Base-by-base conservation (phyloP, 2,113 vertebrate genomes). In the human region DNA sequence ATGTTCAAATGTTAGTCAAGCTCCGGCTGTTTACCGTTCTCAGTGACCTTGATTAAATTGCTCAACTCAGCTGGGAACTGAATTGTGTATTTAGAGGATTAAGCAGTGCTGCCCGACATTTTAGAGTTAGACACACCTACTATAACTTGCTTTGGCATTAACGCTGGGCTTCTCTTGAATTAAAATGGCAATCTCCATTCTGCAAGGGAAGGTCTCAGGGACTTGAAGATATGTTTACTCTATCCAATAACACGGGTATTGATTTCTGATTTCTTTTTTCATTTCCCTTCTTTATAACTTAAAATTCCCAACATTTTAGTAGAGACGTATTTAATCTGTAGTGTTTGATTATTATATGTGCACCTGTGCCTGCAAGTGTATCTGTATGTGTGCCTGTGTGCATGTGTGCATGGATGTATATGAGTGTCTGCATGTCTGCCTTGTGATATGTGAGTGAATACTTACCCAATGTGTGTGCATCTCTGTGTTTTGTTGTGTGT, bases 31-130 rank as follows among this genome's bases (percentile, higher is more conserved):
- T 57, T 18, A 72, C 73, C 38, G 4, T 72, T 83, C 83, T 17
- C 66, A 8, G 38, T 90, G 93, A 94, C 90, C 87, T 78, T 57
- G 68, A 72, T 52, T 55, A 8, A 52, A 45, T 76, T 40, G 38
- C 75, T 70, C 83, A n/a, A 0, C 75, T 64, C 80, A 25, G 30
- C 48, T 68, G 86, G 96, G 82, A 93, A 20, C 86, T n/a, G 90
- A 76, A 50, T 14, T 82, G 89, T 90, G 68, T 90, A 2, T 22
- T 94, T 76, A 95, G 48, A 38, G 50, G 81, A 89, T 97, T 97
- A 97, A 76, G 61, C 52, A 18, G 61, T 25, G 73, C 68, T 22
- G 10, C 13, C 20, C 0, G 13, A 61, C 64, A 22, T 70, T 90
- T 78, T 70, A 66, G 17, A 64, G n/a, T 79, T 32, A 82, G 83